Base-by-base conservation (phyloP, 2,113 vertebrate species). In the Neopipo cinnamomea region DNA sequence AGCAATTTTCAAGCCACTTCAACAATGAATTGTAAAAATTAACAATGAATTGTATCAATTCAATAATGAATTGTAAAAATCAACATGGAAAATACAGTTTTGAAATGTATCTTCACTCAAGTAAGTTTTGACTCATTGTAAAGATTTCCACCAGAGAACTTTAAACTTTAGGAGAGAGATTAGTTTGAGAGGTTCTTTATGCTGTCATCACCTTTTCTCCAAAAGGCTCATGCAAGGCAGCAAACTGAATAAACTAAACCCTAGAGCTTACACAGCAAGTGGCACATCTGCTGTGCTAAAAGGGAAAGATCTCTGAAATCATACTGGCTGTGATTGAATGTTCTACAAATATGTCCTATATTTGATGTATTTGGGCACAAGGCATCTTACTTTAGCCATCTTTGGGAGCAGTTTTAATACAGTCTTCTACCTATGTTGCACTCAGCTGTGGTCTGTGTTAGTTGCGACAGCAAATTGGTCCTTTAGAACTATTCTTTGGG, bases 301-400 rank as follows among this genome's bases (percentile, higher is more conserved):
- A 52, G 4, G 61, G 74, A 52, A 76, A 56, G 31, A 7, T 30
- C 7, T 52, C 84, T 85, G 77, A 82, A 82, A 37, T 55, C n/a
- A 8, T 83, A n/a, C 0, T 37, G 93, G 85, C 91, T 53, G 93
- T 77, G 94, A 91, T 72, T 91, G 93, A 93, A 94, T 12, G 75
- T 83, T 95, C 95, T 90, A 28, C 72, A 67, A 7, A 17, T 25
- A 7, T 4, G 30, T 86, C 55, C 44, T 44, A 0, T 39, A 6
- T 67, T 63, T 24, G 28, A 37, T 50, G 50, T 61, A 9, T 56
- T 68, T 79, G 20, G 58, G 58, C 71, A 33, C 49, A 47, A 47
- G 22, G 39, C 35, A 28, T 46, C 82, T 92, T 55, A 9, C 50
- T 89, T 66, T 59, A 59, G 85, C 71, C 59, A 14, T 66, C 27